Percentiles rank a stretch among this genome's conserved stretches.
Evolutionary conservation across 2,888 invertebrate genomes (phyloP).

Genomic region (Eumerus sabulonum): DNA sequence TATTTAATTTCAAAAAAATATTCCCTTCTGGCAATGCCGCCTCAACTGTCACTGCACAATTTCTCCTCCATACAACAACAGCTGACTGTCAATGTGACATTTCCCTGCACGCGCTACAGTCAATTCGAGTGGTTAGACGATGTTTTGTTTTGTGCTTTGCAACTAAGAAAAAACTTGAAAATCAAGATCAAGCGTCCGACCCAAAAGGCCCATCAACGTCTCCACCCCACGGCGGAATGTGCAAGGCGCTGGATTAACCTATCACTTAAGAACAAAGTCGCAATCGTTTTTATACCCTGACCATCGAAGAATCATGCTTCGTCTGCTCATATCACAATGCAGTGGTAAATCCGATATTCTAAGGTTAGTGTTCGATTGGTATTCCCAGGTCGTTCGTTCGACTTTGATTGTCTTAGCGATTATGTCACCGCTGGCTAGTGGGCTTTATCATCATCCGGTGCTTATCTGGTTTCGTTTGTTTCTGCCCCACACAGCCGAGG

Average conservation of each 20-base stretch:
- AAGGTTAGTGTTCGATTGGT: constrained; percentile 70
- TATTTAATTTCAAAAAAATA: not conserved
- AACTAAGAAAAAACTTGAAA: constrained; percentile 30
- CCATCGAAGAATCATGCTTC: constrained; percentile 70
- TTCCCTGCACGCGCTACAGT: constrained; percentile 29
- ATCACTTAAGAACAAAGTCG: constrained; percentile 21
- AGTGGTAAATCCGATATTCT: constrained; percentile 71
- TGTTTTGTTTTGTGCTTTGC: constrained; percentile 54
- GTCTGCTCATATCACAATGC: constrained; percentile 73
- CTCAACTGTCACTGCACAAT: not conserved
- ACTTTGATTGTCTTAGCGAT: constrained; percentile 58
- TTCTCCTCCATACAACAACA: constrained; percentile 6
- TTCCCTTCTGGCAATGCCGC: constrained; percentile 25
- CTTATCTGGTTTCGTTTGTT: constrained; percentile 62
- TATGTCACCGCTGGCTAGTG: constrained; percentile 71
- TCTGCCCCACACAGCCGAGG: constrained; percentile 68
- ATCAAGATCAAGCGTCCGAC: no score
- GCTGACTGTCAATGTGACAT: constrained; percentile 57
- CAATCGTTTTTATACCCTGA: constrained; percentile 18
- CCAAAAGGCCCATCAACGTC: no score
- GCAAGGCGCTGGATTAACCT: constrained; percentile 28
- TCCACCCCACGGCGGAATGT: constrained; percentile 39
- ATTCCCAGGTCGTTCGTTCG: constrained; percentile 29
- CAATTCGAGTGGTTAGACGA: constrained; percentile 2
- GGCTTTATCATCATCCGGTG: constrained; percentile 34